Conservation (phyloP, 2,797 vertebrate genomes). For the Notolabrus celidotus region DNA sequence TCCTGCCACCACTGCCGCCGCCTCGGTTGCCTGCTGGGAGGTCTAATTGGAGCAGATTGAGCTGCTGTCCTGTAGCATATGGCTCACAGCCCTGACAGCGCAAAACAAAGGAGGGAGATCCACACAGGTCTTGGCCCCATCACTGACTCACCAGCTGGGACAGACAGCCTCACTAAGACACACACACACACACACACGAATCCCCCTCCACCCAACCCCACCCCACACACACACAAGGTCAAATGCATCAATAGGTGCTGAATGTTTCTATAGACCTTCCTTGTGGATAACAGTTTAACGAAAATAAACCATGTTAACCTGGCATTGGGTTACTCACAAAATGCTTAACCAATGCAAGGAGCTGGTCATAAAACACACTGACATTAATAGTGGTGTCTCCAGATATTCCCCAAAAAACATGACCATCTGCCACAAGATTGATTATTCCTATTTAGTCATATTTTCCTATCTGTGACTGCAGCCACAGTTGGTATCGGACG, state of each 20-base stretch:
- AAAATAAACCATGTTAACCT: not conserved
- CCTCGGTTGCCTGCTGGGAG: slow-evolving; percentile 55
- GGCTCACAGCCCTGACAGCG: slow-evolving; percentile 67
- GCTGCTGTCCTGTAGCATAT: slow-evolving; percentile 80
- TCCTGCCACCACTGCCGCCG: slow-evolving; percentile 44
- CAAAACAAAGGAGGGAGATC: slow-evolving; percentile 62
- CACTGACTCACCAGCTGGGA: slow-evolving; percentile 69
- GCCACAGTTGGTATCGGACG: not conserved
- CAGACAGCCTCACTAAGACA: slow-evolving; percentile 8
- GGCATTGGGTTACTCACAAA: not conserved
- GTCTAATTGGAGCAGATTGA: slow-evolving; percentile 79
- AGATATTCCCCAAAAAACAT: not conserved
- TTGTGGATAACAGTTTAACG: slow-evolving; percentile 1
- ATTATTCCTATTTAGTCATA: not conserved
- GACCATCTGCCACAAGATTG: not conserved
- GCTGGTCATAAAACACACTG: not conserved
- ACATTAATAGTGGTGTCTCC: not conserved
- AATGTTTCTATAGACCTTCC: slow-evolving; percentile 4
- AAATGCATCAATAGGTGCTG: slow-evolving; percentile 1
- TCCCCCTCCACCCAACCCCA: not conserved
- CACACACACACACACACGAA: not conserved
- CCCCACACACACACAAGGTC: slow-evolving; percentile 9
- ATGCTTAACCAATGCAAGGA: not conserved
- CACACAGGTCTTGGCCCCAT: slow-evolving; percentile 62
- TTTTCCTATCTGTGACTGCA: not conserved